Percentiles rank a stretch among this genome's conserved stretches.
These are phyloP conservation scores for Mustela nigripes DNA, from an alignment of 2,113 vertebrate species.

Conservation along the genomic window DNA sequence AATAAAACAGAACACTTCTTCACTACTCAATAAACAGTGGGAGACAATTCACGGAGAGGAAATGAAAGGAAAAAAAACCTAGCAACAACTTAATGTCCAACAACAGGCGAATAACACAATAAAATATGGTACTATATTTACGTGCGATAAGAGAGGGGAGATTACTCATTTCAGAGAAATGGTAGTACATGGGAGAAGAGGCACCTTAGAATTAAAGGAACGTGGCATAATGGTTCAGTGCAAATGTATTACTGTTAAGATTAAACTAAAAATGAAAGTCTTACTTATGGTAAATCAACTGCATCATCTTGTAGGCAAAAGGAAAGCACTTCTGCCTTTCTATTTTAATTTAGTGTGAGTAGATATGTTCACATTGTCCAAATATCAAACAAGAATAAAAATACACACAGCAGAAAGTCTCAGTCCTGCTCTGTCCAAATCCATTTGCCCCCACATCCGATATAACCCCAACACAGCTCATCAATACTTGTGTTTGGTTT, in stretches of 20 bases:
- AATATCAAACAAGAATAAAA: conserved; percentile 2
- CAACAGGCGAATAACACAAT: background rate
- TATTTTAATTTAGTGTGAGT: background rate
- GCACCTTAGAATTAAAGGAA: conserved; percentile 30
- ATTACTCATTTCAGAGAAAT: conserved; percentile 36
- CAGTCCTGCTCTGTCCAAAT: background rate
- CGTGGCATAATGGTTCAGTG: background rate
- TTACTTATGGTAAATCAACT: background rate
- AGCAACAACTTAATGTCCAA: background rate
- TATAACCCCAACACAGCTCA: background rate
- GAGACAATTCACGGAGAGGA: background rate
- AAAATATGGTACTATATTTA: background rate
- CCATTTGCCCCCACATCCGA: background rate
- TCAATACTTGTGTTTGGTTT: background rate
- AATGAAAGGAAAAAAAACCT: background rate
- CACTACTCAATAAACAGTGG: background rate
- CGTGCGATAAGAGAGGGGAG: background rate
- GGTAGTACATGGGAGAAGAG: background rate
- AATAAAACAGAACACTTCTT: background rate
- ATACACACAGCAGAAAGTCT: background rate
- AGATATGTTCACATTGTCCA: background rate
- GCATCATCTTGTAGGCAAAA: conserved; percentile 27
- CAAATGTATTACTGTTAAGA: background rate
- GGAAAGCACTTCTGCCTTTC: background rate
- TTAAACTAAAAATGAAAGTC: conserved; percentile 46